Evolutionary conservation across 1,140 invertebrate genomes (phyloP), one percentile per base, ranked within the genome.

Genomic region (Tribolium castaneum): DNA sequence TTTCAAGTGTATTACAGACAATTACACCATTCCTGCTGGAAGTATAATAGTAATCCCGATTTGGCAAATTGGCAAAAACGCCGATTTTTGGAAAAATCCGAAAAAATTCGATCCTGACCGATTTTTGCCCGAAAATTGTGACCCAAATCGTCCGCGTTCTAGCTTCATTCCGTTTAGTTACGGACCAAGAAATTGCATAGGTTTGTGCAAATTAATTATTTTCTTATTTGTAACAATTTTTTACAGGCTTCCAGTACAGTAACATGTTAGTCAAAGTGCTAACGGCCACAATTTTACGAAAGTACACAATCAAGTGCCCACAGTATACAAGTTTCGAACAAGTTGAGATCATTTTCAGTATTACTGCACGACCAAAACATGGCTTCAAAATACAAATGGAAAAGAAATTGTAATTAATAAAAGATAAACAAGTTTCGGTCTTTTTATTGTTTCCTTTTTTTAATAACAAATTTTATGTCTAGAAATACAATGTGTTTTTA

Each of bases 121-220:
- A 77, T 93, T 93, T 84, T 78, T 89, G n/a, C 86, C 88, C 0
- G 91, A 92, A 74, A 89, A 89, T 78, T 59, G 79, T 3, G 16
- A 19, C 1, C 71, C 75, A 0, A 82, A 80, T 16, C 80, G 90
- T 25, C 87, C 85, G 80, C 87, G 83, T 1, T 90, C 86, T 39
- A 80, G 87, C 13, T 93, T 90, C 80, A 80, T 93, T 34, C 92
- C 92, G 1, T 94, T 94, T 78, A 90, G 90, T 76, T 90, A 90
- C 0, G 92, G 92, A 2, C 86, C 87, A 0, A 85, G 91, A 70
- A 92, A 92, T 79, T 92, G 91, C 78, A 6, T 45, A 45, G 39
- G 39, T 45, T 45, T 6, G 39, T 45, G 9, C 6, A 4, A 9
- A 45, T 3, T n/a, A 45, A 45, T 45, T 45, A 6, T 45, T 9